Base-by-base conservation (phyloP, 2,113 vertebrate genomes). In the Rhea americana region DNA sequence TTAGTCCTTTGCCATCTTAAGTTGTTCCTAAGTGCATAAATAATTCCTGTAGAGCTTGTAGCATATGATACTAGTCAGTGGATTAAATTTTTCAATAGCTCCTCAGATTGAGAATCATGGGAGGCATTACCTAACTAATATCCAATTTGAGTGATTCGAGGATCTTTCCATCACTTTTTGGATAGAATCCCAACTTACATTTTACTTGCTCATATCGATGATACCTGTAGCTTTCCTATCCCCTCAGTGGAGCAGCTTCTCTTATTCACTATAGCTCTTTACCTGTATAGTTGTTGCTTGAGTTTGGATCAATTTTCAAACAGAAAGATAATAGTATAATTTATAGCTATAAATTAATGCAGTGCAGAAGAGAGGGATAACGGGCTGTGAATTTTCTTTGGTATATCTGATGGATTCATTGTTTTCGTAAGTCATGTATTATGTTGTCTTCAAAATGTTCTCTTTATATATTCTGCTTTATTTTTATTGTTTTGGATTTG, bases 181-280 rank as follows among this genome's bases (percentile, higher is more conserved):
- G 1, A 3, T 7, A 56, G 16, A 82, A 87, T 20, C 51, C 7
- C 10, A 53, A 47, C 0, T 0, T 25, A 39, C 14, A 18, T 77
- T 91, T 39, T 89, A 24, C 18, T 76, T 30, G 1, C 25, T 79
- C 24, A 11, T 14, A 17, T 62, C 39, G 47, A 13, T 51, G 28
- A 51, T 35, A 47, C 7, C 30, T 51, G 47, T 5, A 61, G 5
- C 30, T 85, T 62, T 61, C 32, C 21, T 18, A 56, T 22, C 24
- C 66, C 3, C 61, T 43, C 2, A 13, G 2, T 62, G 14, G 6
- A n/a, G 32, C 56, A 61, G 24, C 2, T 83, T 61, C 20, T 47
- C 37, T 11, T 65, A 63, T 73, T 85, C 37, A 14, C 2, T 1
- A 5, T 37, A 87, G 25, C 13, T 72, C 41, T 73, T 72, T 25